Conservation (phyloP, 1,140 invertebrate genomes). For the Ladona fulva region DNA sequence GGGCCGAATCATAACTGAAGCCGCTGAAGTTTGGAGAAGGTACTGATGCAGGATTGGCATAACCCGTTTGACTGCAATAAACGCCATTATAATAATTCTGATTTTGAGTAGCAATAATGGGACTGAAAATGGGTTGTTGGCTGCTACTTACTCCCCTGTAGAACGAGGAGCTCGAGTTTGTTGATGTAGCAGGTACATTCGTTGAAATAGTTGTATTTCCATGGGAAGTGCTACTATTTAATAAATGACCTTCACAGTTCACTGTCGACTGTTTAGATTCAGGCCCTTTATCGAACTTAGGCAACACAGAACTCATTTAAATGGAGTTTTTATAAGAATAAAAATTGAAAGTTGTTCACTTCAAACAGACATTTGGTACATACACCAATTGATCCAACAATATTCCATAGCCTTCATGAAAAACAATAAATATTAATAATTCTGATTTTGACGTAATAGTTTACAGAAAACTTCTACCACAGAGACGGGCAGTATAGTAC, state of each 20-base stretch:
- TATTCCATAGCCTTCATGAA: not conserved
- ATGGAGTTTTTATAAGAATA: not conserved
- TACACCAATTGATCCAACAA: not conserved
- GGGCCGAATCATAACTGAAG: not conserved
- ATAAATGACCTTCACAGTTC: too few relatives aligned
- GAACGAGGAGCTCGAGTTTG: not conserved
- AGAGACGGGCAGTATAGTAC: too few relatives aligned
- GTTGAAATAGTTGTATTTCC: not conserved
- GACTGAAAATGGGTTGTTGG: not conserved
- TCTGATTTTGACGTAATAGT: too few relatives aligned
- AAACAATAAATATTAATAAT: too few relatives aligned
- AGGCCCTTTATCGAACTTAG: not conserved
- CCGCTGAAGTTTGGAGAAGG: not conserved
- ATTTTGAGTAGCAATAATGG: not conserved
- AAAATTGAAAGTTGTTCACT: not conserved
- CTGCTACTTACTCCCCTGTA: not conserved
- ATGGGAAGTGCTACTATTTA: too few relatives aligned
- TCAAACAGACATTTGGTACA: not conserved
- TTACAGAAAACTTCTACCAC: too few relatives aligned
- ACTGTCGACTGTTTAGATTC: too few relatives aligned
- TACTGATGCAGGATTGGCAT: not conserved
- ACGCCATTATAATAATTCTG: slow-evolving; percentile 7
- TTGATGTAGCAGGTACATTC: not conserved
- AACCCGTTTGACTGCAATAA: not conserved
- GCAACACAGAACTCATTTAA: not conserved